phyloP scores from a whole-genome alignment of 2,888 invertebrate genomes.

The Sarcophaga variegata region DNA sequence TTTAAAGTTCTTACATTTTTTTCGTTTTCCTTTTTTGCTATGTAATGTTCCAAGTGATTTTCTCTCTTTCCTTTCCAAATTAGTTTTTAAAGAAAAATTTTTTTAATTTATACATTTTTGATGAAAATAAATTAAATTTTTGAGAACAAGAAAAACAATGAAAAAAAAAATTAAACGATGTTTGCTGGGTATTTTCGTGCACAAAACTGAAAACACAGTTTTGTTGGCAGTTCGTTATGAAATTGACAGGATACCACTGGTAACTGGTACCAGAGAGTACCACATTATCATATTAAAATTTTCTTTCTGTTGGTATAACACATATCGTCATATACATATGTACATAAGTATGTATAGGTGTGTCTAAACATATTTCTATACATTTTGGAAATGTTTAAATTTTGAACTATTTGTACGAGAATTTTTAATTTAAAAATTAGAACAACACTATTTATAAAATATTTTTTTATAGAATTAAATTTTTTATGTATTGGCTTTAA shows the following conservation, averaged over 20 bases:
- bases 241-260: conserved; percentile 42
- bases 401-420: too few species aligned
- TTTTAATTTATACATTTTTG: conserved; percentile 6
- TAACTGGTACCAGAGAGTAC: conserved; percentile 63
- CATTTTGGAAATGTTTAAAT: not conserved
- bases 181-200: not conserved
- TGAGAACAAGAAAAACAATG: not conserved
- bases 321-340: conserved; percentile 4
- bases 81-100: not conserved
- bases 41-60: not conserved
- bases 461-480: too few species aligned
- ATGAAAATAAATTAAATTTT: conserved; percentile 19
- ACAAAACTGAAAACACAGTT: not conserved
- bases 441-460: too few species aligned
- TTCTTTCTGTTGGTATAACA: not conserved
- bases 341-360: not conserved
- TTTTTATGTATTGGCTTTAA: too few species aligned
- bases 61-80: not conserved
- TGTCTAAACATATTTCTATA: not conserved
- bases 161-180: not conserved
- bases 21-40: not conserved
- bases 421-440: too few species aligned
- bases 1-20: not conserved
- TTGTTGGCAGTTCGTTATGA: not conserved
- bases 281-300: conserved; percentile 47